Conservation (phyloP, 2,113 vertebrate genomes). For the Bungarus multicinctus region DNA sequence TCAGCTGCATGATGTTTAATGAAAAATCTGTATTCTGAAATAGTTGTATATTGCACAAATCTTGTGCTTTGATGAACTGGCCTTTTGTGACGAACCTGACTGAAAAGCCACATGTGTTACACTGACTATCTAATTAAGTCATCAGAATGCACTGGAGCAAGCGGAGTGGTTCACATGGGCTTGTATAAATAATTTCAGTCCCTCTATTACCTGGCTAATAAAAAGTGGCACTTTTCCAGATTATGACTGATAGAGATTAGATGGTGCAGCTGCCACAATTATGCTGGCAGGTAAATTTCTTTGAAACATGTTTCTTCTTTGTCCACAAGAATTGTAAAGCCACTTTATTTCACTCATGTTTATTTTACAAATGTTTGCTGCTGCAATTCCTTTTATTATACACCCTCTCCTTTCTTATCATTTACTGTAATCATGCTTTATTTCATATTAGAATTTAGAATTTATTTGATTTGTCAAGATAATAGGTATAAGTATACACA, state of each 20-base stretch:
- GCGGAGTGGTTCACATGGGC: slow-evolving; percentile 58
- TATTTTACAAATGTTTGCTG: neutral
- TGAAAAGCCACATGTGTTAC: slow-evolving; percentile 66
- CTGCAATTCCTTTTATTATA: neutral
- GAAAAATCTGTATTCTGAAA: slow-evolving; percentile 66
- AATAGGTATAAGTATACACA: too few species aligned
- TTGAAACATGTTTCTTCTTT: slow-evolving; percentile 29
- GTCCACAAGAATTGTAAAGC: neutral
- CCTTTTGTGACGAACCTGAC: slow-evolving; percentile 66
- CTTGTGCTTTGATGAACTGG: slow-evolving; percentile 58
- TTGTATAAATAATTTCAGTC: slow-evolving; percentile 69
- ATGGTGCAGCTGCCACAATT: slow-evolving; percentile 59
- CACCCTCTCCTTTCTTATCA: neutral
- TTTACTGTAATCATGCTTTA: neutral
- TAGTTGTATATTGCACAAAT: slow-evolving; percentile 49
- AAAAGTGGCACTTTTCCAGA: slow-evolving; percentile 73
- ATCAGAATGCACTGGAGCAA: slow-evolving; percentile 73
- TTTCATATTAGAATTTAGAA: too few species aligned
- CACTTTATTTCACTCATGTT: slow-evolving; percentile 15
- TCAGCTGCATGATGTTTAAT: slow-evolving; percentile 50
- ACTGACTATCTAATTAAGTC: slow-evolving; percentile 69
- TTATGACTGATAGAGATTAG: slow-evolving; percentile 76
- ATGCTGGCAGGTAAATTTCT: slow-evolving; percentile 45
- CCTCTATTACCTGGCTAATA: slow-evolving; percentile 73
- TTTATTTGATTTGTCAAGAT: too few species aligned